Conservation (phyloP, 1,140 invertebrate species). For the Andricus grossulariae region DNA sequence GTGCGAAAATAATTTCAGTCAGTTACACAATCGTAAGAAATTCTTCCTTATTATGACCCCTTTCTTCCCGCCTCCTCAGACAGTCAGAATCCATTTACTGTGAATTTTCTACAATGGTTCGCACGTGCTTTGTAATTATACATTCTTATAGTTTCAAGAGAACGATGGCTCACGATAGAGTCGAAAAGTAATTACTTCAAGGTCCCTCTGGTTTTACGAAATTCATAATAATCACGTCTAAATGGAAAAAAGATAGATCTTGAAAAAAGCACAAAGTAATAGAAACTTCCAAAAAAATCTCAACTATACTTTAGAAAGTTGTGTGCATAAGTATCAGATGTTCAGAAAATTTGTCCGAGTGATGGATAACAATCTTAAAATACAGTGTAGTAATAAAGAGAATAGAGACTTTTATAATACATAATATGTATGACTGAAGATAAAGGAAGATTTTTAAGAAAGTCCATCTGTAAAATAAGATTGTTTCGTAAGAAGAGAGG, state of each 20-base stretch:
- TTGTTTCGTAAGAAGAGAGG: not conserved
- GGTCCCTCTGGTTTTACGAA: not conserved
- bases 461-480: not conserved
- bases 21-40: conserved; percentile 19
- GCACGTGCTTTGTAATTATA: conserved; percentile 27
- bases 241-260: not conserved
- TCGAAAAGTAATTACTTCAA: conserved; percentile 24
- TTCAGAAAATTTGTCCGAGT: too few relatives aligned
- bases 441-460: not conserved
- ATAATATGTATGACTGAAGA: too few relatives aligned
- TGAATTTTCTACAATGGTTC: conserved; percentile 7
- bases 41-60: not conserved
- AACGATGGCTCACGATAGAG: not conserved
- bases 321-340: not conserved
- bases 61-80: too few relatives aligned
- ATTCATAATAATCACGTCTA: conserved; percentile 16
- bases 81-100: not conserved
- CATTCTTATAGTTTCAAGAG: conserved; percentile 23
- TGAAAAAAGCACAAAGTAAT: conserved; percentile 8
- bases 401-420: too few relatives aligned
- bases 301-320: conserved; percentile 1
- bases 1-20: not conserved
- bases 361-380: too few relatives aligned
- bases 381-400: too few relatives aligned
- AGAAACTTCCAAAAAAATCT: not conserved